Evolutionary conservation across 2,113 vertebrate species (phyloP).

Genomic region (Plecotus auritus): DNA sequence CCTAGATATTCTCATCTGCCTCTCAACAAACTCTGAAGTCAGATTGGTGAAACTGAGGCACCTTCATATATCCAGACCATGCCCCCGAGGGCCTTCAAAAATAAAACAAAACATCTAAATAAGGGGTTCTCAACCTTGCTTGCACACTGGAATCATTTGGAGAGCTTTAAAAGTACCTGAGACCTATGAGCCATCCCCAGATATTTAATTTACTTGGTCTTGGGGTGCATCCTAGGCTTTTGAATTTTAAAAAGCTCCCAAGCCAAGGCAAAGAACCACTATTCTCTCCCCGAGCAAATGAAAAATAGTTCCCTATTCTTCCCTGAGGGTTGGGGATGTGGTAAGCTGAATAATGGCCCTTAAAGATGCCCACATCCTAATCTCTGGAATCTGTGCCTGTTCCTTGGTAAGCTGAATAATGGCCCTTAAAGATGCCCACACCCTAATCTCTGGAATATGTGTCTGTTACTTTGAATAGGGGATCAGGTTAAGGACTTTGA

Average conservation of each 20-base stretch:
- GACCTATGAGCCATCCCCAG: not conserved
- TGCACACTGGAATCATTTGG: not conserved
- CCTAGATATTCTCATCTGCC: not conserved
- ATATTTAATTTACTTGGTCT: not conserved
- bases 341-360: not conserved
- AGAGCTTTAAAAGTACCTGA: not conserved
- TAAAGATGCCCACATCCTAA: not conserved
- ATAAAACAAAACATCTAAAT: not conserved
- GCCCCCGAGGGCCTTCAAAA: not conserved
- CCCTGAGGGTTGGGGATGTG: not conserved
- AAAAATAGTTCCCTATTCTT: not conserved
- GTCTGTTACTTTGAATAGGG: not conserved
- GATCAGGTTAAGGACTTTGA: not conserved
- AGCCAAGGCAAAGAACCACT: not conserved
- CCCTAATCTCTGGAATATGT: not conserved
- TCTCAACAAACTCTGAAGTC: slow-evolving; percentile 3
- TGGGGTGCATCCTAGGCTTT: not conserved
- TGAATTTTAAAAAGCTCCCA: not conserved
- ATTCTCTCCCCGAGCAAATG: not conserved
- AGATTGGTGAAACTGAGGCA: not conserved
- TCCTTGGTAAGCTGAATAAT: not conserved
- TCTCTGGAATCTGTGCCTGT: not conserved
- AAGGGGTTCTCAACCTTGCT: not conserved
- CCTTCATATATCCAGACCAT: not conserved
- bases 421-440: not conserved